Conservation (phyloP, 2,888 invertebrate genomes). For the Helobdella robusta region DNA sequence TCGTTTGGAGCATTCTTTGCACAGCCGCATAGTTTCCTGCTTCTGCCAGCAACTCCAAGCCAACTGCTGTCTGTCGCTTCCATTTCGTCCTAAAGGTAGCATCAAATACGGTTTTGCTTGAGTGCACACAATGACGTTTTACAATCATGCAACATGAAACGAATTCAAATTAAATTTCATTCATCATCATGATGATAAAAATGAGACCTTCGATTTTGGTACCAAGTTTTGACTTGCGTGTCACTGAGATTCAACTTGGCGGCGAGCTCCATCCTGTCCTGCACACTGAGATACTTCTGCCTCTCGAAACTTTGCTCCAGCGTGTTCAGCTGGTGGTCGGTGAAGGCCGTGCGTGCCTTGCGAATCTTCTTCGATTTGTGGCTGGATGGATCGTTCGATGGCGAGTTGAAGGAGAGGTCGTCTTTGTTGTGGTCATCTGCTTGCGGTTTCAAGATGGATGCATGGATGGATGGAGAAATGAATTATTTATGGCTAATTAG, state of each 20-base stretch:
- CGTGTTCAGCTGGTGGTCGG: constrained; percentile 84
- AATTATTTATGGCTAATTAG: too few relatives aligned
- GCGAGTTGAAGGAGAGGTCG: neutral
- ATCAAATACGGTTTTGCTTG: too few relatives aligned
- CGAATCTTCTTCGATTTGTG: constrained; percentile 69
- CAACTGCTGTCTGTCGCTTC: constrained; percentile 97
- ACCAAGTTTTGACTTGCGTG: constrained; percentile 99
- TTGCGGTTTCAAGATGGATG: too few relatives aligned
- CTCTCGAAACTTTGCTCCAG: constrained; percentile 91
- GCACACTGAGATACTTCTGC: constrained; percentile 67
- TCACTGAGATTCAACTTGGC: constrained; percentile 85
- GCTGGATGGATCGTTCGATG: neutral
- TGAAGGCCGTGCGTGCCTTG: constrained; percentile 94
- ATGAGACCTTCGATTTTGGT: constrained; percentile 94
- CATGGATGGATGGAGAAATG: too few relatives aligned
- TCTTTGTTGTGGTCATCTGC: constrained; percentile 7
- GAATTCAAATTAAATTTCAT: too few relatives aligned
- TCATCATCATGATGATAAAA: too few relatives aligned
- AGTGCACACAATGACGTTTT: too few relatives aligned
- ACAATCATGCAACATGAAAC: too few relatives aligned
- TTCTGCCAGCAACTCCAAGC: constrained; percentile 87
- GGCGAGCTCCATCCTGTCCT: constrained; percentile 94
- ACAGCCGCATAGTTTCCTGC: constrained; percentile 97
- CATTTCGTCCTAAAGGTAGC: constrained; percentile 90
- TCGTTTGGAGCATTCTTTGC: constrained; percentile 63